Percentiles rank a stretch among this genome's conserved stretches.
These are phyloP conservation scores for Cyclargus thomasi DNA, from an alignment of 1,140 invertebrate species.

Conservation along the genomic window DNA sequence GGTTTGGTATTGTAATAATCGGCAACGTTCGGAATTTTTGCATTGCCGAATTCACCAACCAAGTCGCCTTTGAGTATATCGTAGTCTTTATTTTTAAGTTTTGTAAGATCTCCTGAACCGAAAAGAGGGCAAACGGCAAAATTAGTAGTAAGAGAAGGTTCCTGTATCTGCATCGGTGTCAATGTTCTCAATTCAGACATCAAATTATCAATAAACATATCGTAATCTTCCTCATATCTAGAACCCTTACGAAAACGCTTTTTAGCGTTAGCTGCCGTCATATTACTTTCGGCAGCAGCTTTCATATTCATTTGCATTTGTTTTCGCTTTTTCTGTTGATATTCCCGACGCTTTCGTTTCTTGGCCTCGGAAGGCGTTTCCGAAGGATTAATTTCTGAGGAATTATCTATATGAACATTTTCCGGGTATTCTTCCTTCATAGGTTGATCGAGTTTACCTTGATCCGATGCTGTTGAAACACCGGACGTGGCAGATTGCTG, in stretches of 20 bases:
- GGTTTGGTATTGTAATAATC: constrained; percentile 90
- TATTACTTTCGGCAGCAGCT: constrained; percentile 76
- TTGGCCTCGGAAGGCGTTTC: constrained; percentile 83
- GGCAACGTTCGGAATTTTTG: constrained; percentile 79
- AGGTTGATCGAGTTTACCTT: constrained; percentile 74
- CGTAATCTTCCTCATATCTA: constrained; percentile 93
- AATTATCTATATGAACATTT: constrained; percentile 52
- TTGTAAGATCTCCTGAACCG: constrained; percentile 86
- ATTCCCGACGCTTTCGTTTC: constrained; percentile 86
- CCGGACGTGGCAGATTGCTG: constrained; percentile 76
- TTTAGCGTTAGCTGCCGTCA: constrained; percentile 80
- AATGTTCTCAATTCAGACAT: constrained; percentile 89
- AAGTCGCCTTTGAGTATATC: constrained; percentile 84
- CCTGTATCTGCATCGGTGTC: constrained; percentile 89
- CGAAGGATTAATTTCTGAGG: constrained; percentile 56
- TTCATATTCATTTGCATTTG: constrained; percentile 77
- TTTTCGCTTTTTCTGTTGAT: constrained; percentile 88
- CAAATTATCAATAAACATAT: constrained; percentile 90
- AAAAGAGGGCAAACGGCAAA: constrained; percentile 87
- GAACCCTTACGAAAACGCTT: constrained; percentile 89
- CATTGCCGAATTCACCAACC: constrained; percentile 85
- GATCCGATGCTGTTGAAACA: constrained; percentile 76
- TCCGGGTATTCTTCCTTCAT: constrained; percentile 77
- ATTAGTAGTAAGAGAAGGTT: constrained; percentile 89
- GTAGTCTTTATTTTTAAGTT: constrained; percentile 82